Evolutionary conservation across 2,888 invertebrate species (phyloP).

Genomic region (Gryllus longicercus): DNA sequence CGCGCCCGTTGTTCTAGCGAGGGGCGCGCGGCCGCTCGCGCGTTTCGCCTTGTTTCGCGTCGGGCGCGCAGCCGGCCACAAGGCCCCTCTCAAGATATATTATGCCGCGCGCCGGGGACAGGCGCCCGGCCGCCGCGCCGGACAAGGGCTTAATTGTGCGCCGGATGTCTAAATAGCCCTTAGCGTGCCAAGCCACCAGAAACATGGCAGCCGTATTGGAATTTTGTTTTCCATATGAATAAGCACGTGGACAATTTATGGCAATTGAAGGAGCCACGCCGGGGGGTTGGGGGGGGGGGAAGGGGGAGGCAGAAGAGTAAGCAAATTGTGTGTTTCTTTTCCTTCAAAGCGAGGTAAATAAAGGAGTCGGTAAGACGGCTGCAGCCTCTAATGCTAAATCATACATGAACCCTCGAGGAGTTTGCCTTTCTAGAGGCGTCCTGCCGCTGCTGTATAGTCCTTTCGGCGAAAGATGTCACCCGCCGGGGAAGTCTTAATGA

Average conservation of each 20-base stretch:
- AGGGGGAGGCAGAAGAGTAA: neutral
- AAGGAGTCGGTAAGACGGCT: neutral
- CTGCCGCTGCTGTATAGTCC: neutral
- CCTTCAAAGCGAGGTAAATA: conserved; percentile 11
- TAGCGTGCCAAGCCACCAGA: neutral
- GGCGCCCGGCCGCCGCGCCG: neutral
- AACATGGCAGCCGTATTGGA: conserved; percentile 1
- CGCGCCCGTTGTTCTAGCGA: neutral
- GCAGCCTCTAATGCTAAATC: neutral
- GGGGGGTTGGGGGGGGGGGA: neutral
- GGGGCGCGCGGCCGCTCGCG: too few relatives aligned
- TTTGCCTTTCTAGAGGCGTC: conserved; percentile 9
- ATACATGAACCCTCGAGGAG: neutral
- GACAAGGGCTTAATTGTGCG: conserved; percentile 1
- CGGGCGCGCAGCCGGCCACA: neutral
- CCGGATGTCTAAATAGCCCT: neutral
- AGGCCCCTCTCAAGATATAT: conserved; percentile 4
- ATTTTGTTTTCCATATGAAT: conserved; percentile 2
- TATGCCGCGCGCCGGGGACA: neutral
- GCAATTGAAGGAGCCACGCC: conserved; percentile 1
- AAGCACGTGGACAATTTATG: conserved; percentile 17
- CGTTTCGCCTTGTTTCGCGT: too few relatives aligned
- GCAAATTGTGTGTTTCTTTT: conserved; percentile 17
- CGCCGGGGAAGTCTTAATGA: conserved; percentile 9
- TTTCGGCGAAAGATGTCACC: conserved; percentile 1